Conservation (phyloP, 2,113 vertebrate species). For the Rhinolophus ferrumequinum region DNA sequence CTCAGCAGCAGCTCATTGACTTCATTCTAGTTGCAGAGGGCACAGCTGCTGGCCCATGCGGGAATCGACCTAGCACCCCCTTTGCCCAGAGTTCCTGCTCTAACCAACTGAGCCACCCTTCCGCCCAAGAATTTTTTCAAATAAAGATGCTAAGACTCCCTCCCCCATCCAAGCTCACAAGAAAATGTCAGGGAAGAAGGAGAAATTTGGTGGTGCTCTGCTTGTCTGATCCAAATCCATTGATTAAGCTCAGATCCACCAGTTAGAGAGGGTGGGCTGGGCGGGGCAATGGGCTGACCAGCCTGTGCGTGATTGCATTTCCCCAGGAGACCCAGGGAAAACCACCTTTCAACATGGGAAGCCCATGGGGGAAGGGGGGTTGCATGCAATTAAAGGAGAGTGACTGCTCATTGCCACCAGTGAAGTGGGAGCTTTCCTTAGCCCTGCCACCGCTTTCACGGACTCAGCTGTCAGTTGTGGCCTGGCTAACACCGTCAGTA, state of each 20-base stretch:
- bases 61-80: too few relatives aligned
- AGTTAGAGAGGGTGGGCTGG: neutral
- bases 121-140: neutral
- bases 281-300: neutral
- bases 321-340: neutral
- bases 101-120: too few relatives aligned
- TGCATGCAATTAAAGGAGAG: neutral
- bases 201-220: too few relatives aligned
- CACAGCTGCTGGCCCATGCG: too few relatives aligned
- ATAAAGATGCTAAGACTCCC: neutral
- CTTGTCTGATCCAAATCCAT: neutral
- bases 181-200: neutral
- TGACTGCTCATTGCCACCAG: neutral
- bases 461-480: neutral
- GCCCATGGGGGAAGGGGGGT: too few relatives aligned
- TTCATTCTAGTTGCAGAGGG: too few relatives aligned
- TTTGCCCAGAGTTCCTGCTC: too few relatives aligned
- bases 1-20: too few relatives aligned
- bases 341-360: neutral
- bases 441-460: neutral
- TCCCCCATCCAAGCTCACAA: accelerated
- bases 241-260: neutral
- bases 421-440: too few relatives aligned
- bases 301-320: neutral
- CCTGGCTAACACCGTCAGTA: neutral